Evolutionary conservation across 2,797 vertebrate genomes (phyloP).

Genomic region (Sebastes minor): DNA sequence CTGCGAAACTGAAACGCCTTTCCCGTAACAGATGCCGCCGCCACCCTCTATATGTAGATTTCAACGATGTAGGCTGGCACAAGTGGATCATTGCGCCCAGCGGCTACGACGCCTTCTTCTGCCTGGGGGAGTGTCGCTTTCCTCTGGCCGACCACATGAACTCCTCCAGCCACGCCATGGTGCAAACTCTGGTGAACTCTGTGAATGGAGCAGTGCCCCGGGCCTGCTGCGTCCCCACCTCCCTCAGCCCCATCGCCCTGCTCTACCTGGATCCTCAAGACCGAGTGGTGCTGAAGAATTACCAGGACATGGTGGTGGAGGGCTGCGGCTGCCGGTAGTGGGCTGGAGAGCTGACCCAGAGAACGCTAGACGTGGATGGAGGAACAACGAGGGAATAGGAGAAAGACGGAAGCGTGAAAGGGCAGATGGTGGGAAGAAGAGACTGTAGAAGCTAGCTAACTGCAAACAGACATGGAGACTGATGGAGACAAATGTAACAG

Average conservation of each 20-base stretch:
- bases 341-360: not conserved
- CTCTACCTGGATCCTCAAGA: conserved; percentile 87
- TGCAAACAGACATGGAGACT: conserved; percentile 30
- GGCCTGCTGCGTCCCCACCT: conserved; percentile 86
- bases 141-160: conserved; percentile 90
- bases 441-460: conserved; percentile 6
- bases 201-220: conserved; percentile 85
- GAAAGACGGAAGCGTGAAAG: conserved; percentile 14
- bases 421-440: conserved; percentile 28
- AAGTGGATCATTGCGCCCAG: conserved; percentile 89
- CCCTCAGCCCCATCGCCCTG: conserved; percentile 86
- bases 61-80: conserved; percentile 88
- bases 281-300: conserved; percentile 87
- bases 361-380: not conserved
- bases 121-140: conserved; percentile 87
- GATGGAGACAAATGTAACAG: conserved; percentile 47
- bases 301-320: conserved; percentile 90
- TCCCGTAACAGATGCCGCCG: conserved; percentile 83
- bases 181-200: conserved; percentile 89
- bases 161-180: conserved; percentile 88
- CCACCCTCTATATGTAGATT: conserved; percentile 88
- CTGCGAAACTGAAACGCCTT: conserved; percentile 82
- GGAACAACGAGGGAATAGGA: conserved; percentile 13
- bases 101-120: conserved; percentile 88
- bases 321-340: conserved; percentile 87